Percentiles rank a stretch among this genome's conserved stretches.
Evolutionary conservation across 2,113 vertebrate genomes (phyloP).

Genomic region (Boulengerochromis microlepis): DNA sequence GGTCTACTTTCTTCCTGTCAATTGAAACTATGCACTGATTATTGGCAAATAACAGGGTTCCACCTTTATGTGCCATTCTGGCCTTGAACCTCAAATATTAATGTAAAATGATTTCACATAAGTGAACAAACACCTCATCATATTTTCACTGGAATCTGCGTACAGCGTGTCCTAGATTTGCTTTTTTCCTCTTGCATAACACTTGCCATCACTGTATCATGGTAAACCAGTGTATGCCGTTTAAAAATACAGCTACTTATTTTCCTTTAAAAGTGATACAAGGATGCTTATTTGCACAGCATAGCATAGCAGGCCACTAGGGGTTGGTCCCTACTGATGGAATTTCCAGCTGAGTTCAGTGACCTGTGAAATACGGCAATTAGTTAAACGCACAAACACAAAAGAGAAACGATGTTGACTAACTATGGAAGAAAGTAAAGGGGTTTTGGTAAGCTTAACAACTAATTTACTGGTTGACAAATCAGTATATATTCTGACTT

Average conservation of each 20-base stretch:
- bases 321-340: neutral
- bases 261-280: neutral
- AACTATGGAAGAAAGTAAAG: neutral
- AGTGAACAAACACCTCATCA: neutral
- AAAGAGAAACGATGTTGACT: neutral
- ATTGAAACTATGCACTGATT: neutral
- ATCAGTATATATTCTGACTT: neutral
- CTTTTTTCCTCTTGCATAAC: neutral
- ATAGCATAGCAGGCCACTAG: neutral
- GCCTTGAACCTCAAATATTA: neutral
- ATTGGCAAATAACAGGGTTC: neutral
- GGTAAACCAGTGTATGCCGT: neutral
- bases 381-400: neutral
- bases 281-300: neutral
- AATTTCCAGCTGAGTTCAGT: neutral
- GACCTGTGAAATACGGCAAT: neutral
- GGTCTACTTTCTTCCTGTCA: neutral
- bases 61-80: neutral
- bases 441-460: neutral
- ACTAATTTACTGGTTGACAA: neutral
- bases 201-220: neutral
- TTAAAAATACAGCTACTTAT: neutral
- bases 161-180: neutral
- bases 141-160: neutral
- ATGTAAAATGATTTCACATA: neutral